A percentile compares a stretch with the other conserved stretches of the same genome.
Evolutionary conservation across 2,888 invertebrate species (phyloP).

Genomic region (Cataglyphis altisquamis): DNA sequence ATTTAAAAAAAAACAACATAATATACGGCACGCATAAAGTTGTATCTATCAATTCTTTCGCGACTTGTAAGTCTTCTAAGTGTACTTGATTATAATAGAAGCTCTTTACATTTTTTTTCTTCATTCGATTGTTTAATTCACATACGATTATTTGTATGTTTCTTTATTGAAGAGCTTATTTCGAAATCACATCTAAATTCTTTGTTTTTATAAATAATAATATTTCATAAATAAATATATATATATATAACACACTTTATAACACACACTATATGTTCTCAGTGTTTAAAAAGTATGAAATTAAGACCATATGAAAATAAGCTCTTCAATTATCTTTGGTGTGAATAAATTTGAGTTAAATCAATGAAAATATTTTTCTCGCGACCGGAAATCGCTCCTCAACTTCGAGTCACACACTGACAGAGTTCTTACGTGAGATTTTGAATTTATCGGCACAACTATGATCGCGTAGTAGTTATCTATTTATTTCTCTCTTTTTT

Average conservation of each 20-base stretch:
- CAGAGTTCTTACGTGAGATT: neutral
- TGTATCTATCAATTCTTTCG: neutral
- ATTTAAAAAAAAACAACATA: neutral
- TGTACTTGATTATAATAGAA: neutral
- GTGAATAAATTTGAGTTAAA: neutral
- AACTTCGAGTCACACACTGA: neutral
- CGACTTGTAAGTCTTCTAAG: neutral
- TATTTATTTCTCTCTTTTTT: neutral
- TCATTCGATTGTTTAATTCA: neutral
- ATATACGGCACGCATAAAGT: neutral
- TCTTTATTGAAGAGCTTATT: neutral
- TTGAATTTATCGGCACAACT: neutral
- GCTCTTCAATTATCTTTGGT: conserved; percentile 5
- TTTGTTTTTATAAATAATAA: neutral
- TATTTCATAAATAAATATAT: neutral
- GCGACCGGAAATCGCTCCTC: neutral
- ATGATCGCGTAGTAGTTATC: neutral
- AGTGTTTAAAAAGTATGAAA: neutral
- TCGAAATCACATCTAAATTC: neutral
- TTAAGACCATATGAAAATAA: neutral
- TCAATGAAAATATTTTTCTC: neutral
- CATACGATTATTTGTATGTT: neutral
- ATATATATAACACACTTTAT: neutral
- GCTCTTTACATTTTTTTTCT: neutral
- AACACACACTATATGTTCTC: neutral